A percentile compares a stretch with the other conserved stretches of the same genome.
Evolutionary conservation across 2,888 invertebrate species (phyloP).

Genomic region (Lithophane semibrunnea): DNA sequence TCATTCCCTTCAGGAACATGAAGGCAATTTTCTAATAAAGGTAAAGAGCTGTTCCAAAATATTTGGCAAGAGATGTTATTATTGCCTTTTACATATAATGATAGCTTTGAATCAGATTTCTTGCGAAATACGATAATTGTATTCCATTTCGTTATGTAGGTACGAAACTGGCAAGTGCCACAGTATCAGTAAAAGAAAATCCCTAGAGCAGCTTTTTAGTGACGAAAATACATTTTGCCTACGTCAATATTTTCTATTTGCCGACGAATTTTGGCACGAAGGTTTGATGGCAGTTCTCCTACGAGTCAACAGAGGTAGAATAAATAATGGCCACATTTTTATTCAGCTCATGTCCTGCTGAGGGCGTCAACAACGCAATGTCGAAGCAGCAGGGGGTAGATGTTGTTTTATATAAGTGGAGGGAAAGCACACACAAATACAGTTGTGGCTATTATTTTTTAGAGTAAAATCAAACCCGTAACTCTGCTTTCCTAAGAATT

Average conservation of each 20-base stretch:
- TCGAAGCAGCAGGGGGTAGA: slow-evolving; percentile 57
- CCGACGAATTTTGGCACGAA: slow-evolving; percentile 69
- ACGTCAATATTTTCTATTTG: slow-evolving; percentile 78
- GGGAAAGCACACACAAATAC: slow-evolving; percentile 54
- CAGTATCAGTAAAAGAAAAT: slow-evolving; percentile 19
- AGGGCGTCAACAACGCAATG: slow-evolving; percentile 69
- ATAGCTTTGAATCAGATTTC: slow-evolving; percentile 22
- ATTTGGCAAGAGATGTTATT: slow-evolving; percentile 67
- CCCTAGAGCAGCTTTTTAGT: slow-evolving; percentile 44
- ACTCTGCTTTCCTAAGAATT: background rate
- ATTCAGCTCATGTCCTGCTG: slow-evolving; percentile 76
- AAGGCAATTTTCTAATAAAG: slow-evolving; percentile 79
- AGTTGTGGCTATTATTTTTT: slow-evolving; percentile 46
- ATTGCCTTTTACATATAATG: slow-evolving; percentile 39
- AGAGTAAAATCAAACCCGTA: slow-evolving; percentile 24
- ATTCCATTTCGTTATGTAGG: background rate
- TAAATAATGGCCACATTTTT: slow-evolving; percentile 79
- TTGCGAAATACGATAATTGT: background rate
- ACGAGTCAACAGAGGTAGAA: slow-evolving; percentile 77
- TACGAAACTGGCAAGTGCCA: too few species aligned
- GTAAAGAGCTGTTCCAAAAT: slow-evolving; percentile 72
- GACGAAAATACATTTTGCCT: slow-evolving; percentile 68
- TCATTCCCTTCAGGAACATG: slow-evolving; percentile 76
- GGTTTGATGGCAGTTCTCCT: slow-evolving; percentile 69
- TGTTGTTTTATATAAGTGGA: slow-evolving; percentile 58